phyloP scores from a whole-genome alignment of 2,113 vertebrate species.

The Rallus limicola region DNA sequence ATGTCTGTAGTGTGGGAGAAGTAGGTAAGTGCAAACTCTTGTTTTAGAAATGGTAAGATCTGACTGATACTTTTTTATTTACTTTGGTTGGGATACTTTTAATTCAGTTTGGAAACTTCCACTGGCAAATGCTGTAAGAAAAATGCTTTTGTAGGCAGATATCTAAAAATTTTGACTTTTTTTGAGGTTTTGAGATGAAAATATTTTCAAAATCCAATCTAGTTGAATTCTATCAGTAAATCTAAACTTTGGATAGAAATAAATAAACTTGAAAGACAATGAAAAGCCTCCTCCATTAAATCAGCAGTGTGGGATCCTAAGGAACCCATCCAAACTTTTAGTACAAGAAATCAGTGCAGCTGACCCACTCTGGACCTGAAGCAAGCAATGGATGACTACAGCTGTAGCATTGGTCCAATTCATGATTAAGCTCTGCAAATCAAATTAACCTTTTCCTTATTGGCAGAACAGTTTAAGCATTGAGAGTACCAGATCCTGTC shows the following conservation, averaged over 20 bases:
- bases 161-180: not conserved
- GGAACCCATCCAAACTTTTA: not conserved
- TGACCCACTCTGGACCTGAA: not conserved
- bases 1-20: rapidly evolving
- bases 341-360: not conserved
- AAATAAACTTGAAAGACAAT: not conserved
- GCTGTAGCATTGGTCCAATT: not conserved
- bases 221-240: not conserved
- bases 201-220: not conserved
- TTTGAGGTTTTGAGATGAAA: not conserved
- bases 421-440: not conserved
- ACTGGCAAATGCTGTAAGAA: not conserved
- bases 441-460: not conserved
- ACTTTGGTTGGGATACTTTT: not conserved
- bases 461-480: not conserved
- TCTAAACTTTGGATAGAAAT: not conserved
- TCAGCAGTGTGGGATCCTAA: not conserved
- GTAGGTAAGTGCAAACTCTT: not conserved
- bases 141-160: not conserved
- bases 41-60: not conserved
- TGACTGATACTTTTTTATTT: not conserved
- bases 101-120: not conserved
- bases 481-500: not conserved
- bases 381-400: not conserved
- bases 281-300: not conserved